Percentiles rank a stretch among this genome's conserved stretches.
phyloP scores from a whole-genome alignment of 2,797 vertebrate genomes.

The Etheostoma nigrum region DNA sequence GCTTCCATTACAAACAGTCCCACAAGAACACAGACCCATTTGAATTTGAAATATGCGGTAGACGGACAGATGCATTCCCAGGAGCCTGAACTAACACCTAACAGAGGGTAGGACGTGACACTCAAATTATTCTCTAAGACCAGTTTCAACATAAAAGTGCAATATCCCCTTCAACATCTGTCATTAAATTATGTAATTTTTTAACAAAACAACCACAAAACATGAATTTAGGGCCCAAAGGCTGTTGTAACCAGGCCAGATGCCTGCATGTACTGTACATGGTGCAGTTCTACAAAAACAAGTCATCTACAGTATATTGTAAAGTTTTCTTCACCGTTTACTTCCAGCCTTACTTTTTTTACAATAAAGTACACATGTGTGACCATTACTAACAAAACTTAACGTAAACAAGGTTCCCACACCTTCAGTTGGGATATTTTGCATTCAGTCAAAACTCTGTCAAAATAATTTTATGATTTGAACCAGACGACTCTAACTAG shows the following conservation, averaged over 20 bases:
- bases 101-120: background rate
- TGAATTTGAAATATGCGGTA: constrained; percentile 6
- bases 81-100: background rate
- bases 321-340: no score
- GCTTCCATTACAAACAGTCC: constrained; percentile 49
- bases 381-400: no score
- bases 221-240: constrained; percentile 3
- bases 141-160: background rate
- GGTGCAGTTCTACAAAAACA: no score
- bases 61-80: background rate
- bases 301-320: background rate
- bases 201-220: background rate
- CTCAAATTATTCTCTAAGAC: background rate
- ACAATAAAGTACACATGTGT: no score
- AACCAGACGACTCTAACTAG: background rate
- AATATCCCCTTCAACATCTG: background rate
- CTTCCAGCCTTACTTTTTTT: no score
- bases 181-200: background rate
- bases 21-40: constrained; percentile 23
- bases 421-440: no score
- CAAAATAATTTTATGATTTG: background rate
- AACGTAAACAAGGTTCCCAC: no score
- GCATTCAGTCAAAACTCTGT: no score
- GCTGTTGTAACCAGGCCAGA: background rate
- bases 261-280: background rate